phyloP scores from a whole-genome alignment of 2,888 invertebrate genomes.

The Gandaritis pyraliata region DNA sequence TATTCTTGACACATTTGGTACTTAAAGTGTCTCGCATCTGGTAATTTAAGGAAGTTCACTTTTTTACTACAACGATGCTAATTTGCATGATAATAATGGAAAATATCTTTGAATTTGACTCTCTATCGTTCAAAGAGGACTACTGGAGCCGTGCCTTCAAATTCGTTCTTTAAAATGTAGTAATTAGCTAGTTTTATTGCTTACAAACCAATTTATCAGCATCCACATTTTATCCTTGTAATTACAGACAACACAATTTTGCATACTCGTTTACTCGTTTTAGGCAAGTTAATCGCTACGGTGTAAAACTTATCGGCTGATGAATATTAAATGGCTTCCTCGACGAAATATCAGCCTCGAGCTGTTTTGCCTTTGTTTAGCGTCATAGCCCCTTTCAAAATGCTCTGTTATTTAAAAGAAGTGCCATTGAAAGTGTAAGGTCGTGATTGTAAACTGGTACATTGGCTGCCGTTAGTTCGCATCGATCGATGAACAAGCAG shows the following conservation, averaged over 20 bases:
- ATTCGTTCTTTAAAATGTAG: neutral
- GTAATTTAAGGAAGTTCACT: neutral
- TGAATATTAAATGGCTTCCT: conserved; percentile 45
- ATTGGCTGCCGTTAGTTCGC: conserved; percentile 37
- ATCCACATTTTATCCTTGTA: conserved; percentile 4
- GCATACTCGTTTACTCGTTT: conserved; percentile 5
- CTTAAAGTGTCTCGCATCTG: neutral
- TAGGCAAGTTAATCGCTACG: conserved; percentile 18
- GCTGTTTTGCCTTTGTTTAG: conserved; percentile 34
- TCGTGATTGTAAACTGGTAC: conserved; percentile 40
- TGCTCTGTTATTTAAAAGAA: conserved; percentile 36
- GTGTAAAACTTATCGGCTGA: conserved; percentile 39
- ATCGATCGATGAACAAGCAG: conserved; percentile 54
- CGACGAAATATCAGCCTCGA: conserved; percentile 24
- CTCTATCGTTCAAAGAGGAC: no score
- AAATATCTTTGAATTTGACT: no score
- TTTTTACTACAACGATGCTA: neutral
- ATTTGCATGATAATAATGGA: no score
- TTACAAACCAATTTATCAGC: neutral
- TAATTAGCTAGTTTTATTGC: neutral
- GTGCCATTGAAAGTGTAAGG: conserved; percentile 53
- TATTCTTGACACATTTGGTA: conserved; percentile 17
- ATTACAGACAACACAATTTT: conserved; percentile 11
- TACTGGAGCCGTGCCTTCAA: no score
- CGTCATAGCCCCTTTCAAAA: conserved; percentile 24